phyloP scores from a whole-genome alignment of 2,888 invertebrate species.

The Dilophus febrilis region DNA sequence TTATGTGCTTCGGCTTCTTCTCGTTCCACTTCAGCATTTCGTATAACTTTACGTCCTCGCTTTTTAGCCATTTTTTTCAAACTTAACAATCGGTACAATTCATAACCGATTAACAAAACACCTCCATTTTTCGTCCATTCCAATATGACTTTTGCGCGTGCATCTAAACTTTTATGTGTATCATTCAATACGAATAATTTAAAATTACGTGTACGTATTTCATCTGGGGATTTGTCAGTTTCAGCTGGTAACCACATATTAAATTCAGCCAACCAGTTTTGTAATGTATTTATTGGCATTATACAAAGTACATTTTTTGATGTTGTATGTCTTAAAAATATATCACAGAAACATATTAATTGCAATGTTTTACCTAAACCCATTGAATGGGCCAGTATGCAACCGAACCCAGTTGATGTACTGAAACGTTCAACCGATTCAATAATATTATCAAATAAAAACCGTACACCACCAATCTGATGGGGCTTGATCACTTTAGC shows the following conservation, averaged over 20 bases:
- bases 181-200: conserved; percentile 84
- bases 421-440: conserved; percentile 82
- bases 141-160: conserved; percentile 69
- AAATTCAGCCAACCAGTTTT: conserved; percentile 95
- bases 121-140: conserved; percentile 83
- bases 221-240: conserved; percentile 39
- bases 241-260: conserved; percentile 90
- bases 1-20: conserved; percentile 41
- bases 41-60: conserved; percentile 18
- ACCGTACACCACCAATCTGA: conserved; percentile 91
- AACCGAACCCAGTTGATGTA: conserved; percentile 83
- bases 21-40: conserved; percentile 30
- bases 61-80: conserved; percentile 53
- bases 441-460: conserved; percentile 91
- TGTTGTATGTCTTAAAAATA: conserved; percentile 78
- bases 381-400: conserved; percentile 97
- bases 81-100: conserved; percentile 81
- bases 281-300: conserved; percentile 96
- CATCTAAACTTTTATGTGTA: conserved; percentile 76
- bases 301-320: conserved; percentile 85
- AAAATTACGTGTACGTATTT: conserved; percentile 66
- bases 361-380: conserved; percentile 97
- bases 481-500: conserved; percentile 87
- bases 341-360: conserved; percentile 90
- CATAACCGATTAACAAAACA: conserved; percentile 91